Percentiles rank a stretch among this genome's conserved stretches.
Evolutionary conservation across 2,797 vertebrate genomes (phyloP).

Genomic region (Anguilla marmorata): DNA sequence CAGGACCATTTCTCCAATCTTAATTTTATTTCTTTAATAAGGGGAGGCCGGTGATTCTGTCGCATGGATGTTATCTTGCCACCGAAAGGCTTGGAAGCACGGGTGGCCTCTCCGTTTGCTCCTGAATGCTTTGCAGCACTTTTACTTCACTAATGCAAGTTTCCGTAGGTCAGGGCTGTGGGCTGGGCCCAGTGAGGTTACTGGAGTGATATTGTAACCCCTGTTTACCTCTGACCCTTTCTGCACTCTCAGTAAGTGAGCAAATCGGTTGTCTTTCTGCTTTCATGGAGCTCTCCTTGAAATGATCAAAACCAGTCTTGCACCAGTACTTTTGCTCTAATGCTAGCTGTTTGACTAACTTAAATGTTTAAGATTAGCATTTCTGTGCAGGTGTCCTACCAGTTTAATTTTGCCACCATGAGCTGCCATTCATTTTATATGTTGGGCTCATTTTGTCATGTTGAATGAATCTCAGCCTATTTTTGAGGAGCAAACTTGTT

Average conservation of each 20-base stretch:
- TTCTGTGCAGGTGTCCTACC: neutral
- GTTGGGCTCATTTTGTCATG: neutral
- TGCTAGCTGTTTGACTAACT: neutral
- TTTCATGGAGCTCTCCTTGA: neutral
- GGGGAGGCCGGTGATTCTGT: neutral
- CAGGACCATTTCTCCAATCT: neutral
- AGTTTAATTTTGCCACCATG: neutral
- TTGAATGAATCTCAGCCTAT: neutral
- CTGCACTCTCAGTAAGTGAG: neutral
- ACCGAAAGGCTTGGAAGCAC: neutral
- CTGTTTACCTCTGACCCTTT: neutral
- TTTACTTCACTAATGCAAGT: neutral
- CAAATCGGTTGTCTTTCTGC: neutral
- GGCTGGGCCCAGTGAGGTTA: neutral
- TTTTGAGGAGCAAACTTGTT: constrained; percentile 10
- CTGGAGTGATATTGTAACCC: neutral
- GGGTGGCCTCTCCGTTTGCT: neutral
- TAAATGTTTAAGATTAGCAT: neutral
- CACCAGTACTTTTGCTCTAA: neutral
- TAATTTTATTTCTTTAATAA: constrained; percentile 1
- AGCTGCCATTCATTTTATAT: neutral
- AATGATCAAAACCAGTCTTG: neutral
- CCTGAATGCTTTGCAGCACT: neutral
- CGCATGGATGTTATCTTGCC: neutral
- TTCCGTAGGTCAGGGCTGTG: neutral